A percentile compares a stretch with the other conserved stretches of the same genome.
phyloP scores from a whole-genome alignment of 2,797 vertebrate genomes.

The Clarias platycephalus region DNA sequence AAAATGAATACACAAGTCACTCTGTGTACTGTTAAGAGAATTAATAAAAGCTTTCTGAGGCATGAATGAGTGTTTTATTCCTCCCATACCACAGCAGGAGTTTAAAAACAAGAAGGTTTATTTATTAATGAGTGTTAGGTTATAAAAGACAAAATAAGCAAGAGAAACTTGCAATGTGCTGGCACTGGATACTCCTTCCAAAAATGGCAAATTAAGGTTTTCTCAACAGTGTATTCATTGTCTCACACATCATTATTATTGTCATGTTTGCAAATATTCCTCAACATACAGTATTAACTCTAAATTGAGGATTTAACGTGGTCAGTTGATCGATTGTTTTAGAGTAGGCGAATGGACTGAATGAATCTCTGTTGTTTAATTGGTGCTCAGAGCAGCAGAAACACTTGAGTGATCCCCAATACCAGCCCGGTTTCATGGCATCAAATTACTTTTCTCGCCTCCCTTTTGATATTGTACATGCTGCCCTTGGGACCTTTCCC shows the following conservation, averaged over 20 bases:
- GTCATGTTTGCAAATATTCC: slow-evolving; percentile 53
- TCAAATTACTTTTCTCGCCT: slow-evolving; percentile 53
- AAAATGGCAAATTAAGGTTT: neutral
- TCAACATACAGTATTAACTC: slow-evolving; percentile 41
- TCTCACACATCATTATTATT: slow-evolving; percentile 42
- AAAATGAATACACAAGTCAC: neutral
- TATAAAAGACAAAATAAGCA: neutral
- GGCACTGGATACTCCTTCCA: neutral
- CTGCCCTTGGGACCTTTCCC: slow-evolving; percentile 47
- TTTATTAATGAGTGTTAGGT: neutral
- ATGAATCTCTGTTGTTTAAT: slow-evolving; percentile 59
- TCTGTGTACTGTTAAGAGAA: neutral
- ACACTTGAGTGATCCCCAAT: slow-evolving; percentile 11
- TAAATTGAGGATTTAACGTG: slow-evolving; percentile 48
- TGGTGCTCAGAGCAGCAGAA: slow-evolving; percentile 5
- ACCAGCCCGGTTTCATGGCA: slow-evolving; percentile 39
- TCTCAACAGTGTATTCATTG: neutral
- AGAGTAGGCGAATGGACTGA: slow-evolving; percentile 41
- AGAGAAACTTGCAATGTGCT: neutral
- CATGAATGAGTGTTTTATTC: neutral
- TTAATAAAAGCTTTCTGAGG: neutral
- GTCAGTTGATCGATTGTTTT: slow-evolving; percentile 53
- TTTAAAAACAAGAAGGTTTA: neutral
- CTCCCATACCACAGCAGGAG: neutral
- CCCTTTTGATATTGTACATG: slow-evolving; percentile 55